phyloP scores from a whole-genome alignment of 1,140 invertebrate genomes.

The Meloidogyne chitwoodi region DNA sequence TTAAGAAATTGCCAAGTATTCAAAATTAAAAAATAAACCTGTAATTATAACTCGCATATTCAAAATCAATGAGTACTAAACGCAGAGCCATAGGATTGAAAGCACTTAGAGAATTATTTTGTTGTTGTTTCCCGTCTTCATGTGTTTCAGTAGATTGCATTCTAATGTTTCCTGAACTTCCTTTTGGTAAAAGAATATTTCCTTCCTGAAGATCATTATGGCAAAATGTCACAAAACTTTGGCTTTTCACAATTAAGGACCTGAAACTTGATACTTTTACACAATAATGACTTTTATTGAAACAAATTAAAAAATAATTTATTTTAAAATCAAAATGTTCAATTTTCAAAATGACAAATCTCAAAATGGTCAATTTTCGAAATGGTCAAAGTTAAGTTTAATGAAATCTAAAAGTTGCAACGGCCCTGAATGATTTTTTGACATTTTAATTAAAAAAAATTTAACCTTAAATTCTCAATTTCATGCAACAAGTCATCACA shows the following conservation, averaged over 20 bases:
- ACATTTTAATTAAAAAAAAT: slow-evolving; percentile 2
- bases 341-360: neutral
- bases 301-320: no score
- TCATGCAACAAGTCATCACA: slow-evolving; percentile 43
- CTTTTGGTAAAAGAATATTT: slow-evolving; percentile 58
- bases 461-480: slow-evolving; percentile 45
- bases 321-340: no score
- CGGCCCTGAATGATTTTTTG: no score
- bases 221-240: slow-evolving; percentile 80
- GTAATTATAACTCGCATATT: slow-evolving; percentile 59
- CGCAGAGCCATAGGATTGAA: slow-evolving; percentile 58
- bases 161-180: slow-evolving; percentile 56
- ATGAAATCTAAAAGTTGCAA: no score
- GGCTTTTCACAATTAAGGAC: slow-evolving; percentile 40
- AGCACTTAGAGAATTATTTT: slow-evolving; percentile 45
- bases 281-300: no score
- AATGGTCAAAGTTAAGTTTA: no score
- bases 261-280: slow-evolving; percentile 28
- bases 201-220: slow-evolving; percentile 95
- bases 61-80: slow-evolving; percentile 57
- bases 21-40: slow-evolving; percentile 22
- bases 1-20: neutral
- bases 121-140: neutral
- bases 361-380: no score
- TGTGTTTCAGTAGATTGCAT: slow-evolving; percentile 47